These are phyloP conservation scores for Pristionchus maxplancki DNA, from an alignment of 2,888 invertebrate genomes.

Conservation along the genomic window DNA sequence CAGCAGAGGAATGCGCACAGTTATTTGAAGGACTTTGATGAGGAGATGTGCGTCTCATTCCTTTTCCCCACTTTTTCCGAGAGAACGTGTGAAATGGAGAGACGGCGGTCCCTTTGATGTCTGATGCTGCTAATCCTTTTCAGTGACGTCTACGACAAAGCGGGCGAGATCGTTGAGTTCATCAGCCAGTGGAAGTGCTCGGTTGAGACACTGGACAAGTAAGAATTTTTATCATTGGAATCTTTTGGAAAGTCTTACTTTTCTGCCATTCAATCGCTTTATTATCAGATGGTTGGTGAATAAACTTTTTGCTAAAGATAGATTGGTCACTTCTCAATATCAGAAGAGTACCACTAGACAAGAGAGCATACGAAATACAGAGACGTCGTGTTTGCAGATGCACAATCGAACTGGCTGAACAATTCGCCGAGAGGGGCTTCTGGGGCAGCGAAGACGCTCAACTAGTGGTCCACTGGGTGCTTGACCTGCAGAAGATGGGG, in stretches of 20 bases:
- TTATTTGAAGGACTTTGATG: constrained; percentile 62
- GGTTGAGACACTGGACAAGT: constrained; percentile 47
- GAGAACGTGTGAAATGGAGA: too few species aligned
- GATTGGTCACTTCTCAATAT: too few species aligned
- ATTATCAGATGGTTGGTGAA: too few species aligned
- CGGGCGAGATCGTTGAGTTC: constrained; percentile 58
- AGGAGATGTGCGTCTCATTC: constrained; percentile 38
- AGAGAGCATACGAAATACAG: too few species aligned
- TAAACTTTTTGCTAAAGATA: too few species aligned
- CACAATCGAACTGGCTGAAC: constrained; percentile 54
- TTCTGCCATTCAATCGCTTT: too few species aligned
- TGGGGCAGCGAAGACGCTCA: constrained; percentile 56
- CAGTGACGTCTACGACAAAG: constrained; percentile 61
- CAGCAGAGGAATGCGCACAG: constrained; percentile 63
- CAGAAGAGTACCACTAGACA: too few species aligned
- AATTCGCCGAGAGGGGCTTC: constrained; percentile 52
- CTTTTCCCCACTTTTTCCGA: neutral
- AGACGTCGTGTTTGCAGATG: too few species aligned
- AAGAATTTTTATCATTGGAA: too few species aligned
- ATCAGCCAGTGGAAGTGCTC: constrained; percentile 58
- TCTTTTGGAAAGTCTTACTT: too few species aligned
- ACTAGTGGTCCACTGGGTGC: constrained; percentile 51
- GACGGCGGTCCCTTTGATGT: too few species aligned
- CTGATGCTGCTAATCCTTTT: too few species aligned
- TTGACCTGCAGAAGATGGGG: constrained; percentile 49